Conservation (phyloP, 2,113 vertebrate genomes). For the Epinephelus cyanopodus region DNA sequence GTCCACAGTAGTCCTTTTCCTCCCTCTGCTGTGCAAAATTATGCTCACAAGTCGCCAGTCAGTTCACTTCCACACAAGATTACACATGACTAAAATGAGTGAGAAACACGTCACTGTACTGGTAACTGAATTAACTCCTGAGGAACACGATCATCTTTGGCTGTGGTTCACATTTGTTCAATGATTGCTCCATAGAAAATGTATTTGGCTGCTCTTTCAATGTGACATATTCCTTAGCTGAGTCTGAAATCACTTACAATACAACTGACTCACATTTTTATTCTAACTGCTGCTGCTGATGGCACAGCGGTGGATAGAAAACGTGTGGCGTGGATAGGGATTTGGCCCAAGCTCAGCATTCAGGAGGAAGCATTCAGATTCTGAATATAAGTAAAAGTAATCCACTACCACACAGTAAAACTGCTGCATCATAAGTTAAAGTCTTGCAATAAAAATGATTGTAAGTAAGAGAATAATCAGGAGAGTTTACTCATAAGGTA, state of each 20-base stretch:
- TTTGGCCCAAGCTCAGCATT: neutral
- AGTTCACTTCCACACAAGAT: neutral
- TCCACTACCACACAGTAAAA: too few relatives aligned
- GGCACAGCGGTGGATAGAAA: neutral
- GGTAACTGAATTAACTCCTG: neutral
- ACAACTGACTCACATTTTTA: neutral
- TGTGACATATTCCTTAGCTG: neutral
- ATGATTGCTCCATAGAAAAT: neutral
- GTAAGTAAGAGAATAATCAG: too few relatives aligned
- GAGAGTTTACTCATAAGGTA: too few relatives aligned
- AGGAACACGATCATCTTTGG: neutral
- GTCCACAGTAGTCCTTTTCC: neutral
- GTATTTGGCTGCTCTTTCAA: neutral
- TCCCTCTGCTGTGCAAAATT: conserved; percentile 36
- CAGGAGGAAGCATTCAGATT: too few relatives aligned
- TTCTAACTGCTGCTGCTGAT: too few relatives aligned
- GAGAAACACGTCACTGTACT: neutral
- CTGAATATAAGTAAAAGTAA: too few relatives aligned
- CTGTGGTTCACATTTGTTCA: neutral
- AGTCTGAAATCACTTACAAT: neutral
- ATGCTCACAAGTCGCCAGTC: neutral
- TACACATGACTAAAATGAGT: neutral
- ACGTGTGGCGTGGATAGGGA: neutral
- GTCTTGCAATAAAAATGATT: too few relatives aligned
- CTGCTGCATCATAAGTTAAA: too few relatives aligned